Conservation (phyloP, 2,113 vertebrate species). For the Odontophorus gujanensis region DNA sequence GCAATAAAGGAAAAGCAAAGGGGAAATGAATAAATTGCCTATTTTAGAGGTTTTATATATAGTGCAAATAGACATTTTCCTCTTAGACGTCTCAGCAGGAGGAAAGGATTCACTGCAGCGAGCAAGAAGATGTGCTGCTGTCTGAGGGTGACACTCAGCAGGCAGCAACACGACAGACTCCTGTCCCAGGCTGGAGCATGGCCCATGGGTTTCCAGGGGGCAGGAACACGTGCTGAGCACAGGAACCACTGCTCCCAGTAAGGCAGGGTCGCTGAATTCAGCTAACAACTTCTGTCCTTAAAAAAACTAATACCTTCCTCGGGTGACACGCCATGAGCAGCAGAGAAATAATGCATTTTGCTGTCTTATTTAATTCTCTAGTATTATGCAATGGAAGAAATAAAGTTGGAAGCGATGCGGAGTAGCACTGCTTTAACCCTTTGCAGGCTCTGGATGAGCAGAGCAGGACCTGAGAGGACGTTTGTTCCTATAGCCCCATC, state of each 20-base stretch:
- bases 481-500: background rate
- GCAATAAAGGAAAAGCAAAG: background rate
- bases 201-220: background rate
- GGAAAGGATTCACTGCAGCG: fast-evolving
- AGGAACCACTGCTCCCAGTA: background rate
- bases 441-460: background rate
- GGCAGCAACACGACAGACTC: background rate
- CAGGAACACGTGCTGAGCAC: background rate
- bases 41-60: background rate
- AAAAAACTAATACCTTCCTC: background rate
- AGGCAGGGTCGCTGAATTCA: fast-evolving
- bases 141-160: background rate
- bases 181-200: background rate
- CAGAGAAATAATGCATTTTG: background rate
- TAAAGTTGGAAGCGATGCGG: background rate
- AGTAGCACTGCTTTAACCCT: background rate
- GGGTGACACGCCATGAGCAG: background rate
- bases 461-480: background rate
- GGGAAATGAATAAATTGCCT: background rate
- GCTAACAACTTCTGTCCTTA: too few species aligned
- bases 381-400: too few species aligned
- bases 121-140: fast-evolving
- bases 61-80: background rate
- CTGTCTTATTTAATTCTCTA: background rate
- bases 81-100: background rate